Evolutionary conservation across 2,888 invertebrate species (phyloP).

Genomic region (Hermaeophaga mercurialis): DNA sequence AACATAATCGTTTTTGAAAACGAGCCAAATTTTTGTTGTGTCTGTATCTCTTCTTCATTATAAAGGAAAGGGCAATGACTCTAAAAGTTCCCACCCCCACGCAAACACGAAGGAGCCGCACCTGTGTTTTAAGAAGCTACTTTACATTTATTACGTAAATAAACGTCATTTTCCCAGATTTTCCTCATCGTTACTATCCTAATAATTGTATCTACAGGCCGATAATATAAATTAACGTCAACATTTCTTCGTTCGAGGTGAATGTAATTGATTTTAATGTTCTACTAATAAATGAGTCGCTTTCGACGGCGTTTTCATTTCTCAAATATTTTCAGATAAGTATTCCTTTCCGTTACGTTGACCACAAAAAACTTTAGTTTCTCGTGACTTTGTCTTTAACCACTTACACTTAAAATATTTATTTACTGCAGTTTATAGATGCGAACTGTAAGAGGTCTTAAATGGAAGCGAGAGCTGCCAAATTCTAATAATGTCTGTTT

Average conservation of each 20-base stretch:
- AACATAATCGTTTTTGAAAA: constrained; percentile 17
- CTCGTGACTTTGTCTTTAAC: too few species aligned
- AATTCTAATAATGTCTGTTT: too few species aligned
- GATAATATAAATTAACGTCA: neutral
- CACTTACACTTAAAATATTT: too few species aligned
- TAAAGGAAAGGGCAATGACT: constrained; percentile 16
- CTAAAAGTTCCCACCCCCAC: constrained; percentile 19
- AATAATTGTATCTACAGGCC: constrained; percentile 1
- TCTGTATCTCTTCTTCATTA: constrained; percentile 10
- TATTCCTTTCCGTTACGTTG: too few species aligned
- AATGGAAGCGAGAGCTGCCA: too few species aligned
- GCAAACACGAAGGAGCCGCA: constrained; percentile 21
- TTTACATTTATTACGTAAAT: constrained; percentile 20
- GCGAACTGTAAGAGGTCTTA: too few species aligned
- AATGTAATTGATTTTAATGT: neutral
- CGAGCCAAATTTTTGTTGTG: constrained; percentile 26
- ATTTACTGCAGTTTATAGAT: too few species aligned
- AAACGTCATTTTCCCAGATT: constrained; percentile 22
- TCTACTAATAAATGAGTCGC: too few species aligned
- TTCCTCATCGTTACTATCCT: constrained; percentile 16
- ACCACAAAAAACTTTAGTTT: too few species aligned
- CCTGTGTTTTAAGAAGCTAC: constrained; percentile 22
- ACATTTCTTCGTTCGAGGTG: neutral
- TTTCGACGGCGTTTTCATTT: too few species aligned
- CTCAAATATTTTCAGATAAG: too few species aligned